Base-by-base conservation (phyloP, 2,113 vertebrate species). In the Hippocampus mohnikei region DNA sequence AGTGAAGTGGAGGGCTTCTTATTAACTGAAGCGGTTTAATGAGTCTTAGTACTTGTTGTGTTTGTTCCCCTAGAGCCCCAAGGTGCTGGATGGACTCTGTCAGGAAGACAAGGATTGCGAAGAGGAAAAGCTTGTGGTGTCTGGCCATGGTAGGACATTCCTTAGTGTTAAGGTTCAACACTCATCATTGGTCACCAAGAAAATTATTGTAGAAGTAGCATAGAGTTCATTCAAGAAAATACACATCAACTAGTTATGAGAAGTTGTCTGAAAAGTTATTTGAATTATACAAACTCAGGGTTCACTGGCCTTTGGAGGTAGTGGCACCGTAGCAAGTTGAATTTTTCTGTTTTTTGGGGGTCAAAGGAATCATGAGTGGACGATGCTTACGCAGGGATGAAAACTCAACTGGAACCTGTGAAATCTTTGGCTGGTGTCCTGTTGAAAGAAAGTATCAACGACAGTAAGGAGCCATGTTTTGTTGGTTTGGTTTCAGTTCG, bases 401-500 rank as follows among this genome's bases (percentile, higher is more conserved):
- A 52, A 88, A 81, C 55, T 69, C 74, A n/a, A 91, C 42, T 25
- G 92, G 95, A 60, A 95, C 91, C 23, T 98, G 96, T 91, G 96
- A 98, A 91, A 92, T 98, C 73, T 88, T 93, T 2, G 93, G 92
- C 78, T 98, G 96, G 96, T 98, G 96, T 86, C 96, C 96, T 0
- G 80, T 94, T 84, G 95, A 98, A 85, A 81, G 41, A 65, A 10
- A 18, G 5, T 27, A 27, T 13, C 62, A 62, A 66, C 75, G 86
- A 65, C 12, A 77, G 92, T 93, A 85, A 90, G 27, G 15, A 48
- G 18, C 44, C 21, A 21, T 40, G 37, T 37, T 46, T 16, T 3
- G 16, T 66, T 68, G 16, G 11, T 42, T 53, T 68, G 15, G n/a
- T 41, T 37, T 53, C 16, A 37, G 9, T 33, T 5, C 15, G 27